These are phyloP conservation scores for Gymnodraco acuticeps DNA, from an alignment of 2,797 vertebrate genomes.

Conservation along the genomic window DNA sequence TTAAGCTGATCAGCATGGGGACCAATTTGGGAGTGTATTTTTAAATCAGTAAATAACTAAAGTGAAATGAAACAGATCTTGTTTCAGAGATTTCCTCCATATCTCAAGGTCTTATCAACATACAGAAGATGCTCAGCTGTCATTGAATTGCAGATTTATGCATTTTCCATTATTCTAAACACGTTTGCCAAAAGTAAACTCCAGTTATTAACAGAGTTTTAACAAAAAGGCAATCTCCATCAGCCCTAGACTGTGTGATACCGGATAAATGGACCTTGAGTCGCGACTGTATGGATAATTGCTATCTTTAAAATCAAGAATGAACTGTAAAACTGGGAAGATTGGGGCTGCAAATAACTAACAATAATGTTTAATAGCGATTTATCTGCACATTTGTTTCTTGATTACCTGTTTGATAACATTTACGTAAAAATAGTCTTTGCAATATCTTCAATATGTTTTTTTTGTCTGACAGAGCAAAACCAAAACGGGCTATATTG, in stretches of 20 bases:
- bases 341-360: not conserved
- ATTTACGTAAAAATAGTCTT: not conserved
- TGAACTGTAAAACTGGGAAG: not conserved
- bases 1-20: conserved; percentile 15
- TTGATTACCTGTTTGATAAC: not conserved
- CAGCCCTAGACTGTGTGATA: not conserved
- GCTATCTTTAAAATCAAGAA: not conserved
- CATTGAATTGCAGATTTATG: not conserved
- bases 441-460: not conserved
- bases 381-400: too few relatives aligned
- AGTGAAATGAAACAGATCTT: not conserved
- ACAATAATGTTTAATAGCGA: too few relatives aligned
- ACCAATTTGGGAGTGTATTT: conserved; percentile 5
- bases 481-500: not conserved
- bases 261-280: not conserved
- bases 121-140: not conserved
- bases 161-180: not conserved
- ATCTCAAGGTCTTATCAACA: not conserved
- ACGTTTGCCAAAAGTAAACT: not conserved
- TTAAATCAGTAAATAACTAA: not conserved
- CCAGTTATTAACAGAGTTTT: not conserved
- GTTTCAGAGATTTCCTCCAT: not conserved
- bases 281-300: not conserved
- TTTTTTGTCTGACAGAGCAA: not conserved
- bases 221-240: not conserved